phyloP scores from a whole-genome alignment of 2,113 vertebrate genomes.

The Xenopus borealis region DNA sequence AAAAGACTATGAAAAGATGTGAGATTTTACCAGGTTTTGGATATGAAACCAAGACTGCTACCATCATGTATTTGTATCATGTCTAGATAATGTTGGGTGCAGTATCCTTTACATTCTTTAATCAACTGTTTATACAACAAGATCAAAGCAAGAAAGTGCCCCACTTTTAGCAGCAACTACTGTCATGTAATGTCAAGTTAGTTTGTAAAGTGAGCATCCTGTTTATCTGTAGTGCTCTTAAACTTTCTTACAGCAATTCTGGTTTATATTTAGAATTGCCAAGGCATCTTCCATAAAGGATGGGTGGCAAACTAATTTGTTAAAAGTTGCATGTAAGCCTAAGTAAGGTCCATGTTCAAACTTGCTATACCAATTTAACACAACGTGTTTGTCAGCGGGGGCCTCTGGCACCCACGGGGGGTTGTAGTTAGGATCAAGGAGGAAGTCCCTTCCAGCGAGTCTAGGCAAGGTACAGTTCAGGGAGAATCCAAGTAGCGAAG shows the following conservation, averaged over 20 bases:
- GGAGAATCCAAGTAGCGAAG: no score
- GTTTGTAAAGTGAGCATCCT: constrained; percentile 42
- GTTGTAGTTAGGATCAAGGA: no score
- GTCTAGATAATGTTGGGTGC: constrained; percentile 64
- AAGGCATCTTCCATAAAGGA: no score
- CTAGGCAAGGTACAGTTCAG: no score
- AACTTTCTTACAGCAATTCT: neutral
- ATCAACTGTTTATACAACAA: constrained; percentile 63
- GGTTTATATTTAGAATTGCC: neutral
- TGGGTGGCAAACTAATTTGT: no score
- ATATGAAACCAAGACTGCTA: constrained; percentile 66
- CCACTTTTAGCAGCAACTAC: constrained; percentile 66
- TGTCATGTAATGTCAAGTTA: constrained; percentile 57
- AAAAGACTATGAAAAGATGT: constrained; percentile 41
- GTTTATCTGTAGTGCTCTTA: constrained; percentile 13
- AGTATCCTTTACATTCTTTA: constrained; percentile 45
- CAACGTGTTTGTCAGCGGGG: no score
- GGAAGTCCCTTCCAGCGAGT: no score
- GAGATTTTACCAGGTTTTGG: constrained; percentile 70
- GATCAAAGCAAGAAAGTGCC: constrained; percentile 74
- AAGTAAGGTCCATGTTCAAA: no score
- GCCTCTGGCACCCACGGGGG: no score
- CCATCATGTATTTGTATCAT: constrained; percentile 70
- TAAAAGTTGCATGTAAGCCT: no score
- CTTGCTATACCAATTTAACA: no score